Evolutionary conservation across 2,888 invertebrate species (phyloP).

Genomic region (Tetragonula carbonaria): DNA sequence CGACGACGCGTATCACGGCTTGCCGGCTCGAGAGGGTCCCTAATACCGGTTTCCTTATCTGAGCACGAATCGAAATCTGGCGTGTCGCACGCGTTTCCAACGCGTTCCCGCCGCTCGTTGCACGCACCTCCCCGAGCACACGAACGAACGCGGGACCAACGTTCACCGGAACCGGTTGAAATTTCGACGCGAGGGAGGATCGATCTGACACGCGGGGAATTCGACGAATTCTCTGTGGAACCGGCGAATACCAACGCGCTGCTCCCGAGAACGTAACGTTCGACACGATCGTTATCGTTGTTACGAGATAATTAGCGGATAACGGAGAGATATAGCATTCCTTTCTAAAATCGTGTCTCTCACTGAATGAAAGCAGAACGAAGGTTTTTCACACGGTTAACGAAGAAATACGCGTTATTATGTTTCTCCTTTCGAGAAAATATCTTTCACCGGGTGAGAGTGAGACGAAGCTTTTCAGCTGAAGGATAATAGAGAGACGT

Average conservation of each 20-base stretch:
- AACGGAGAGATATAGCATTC: not conserved
- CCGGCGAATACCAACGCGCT: conserved; percentile 7
- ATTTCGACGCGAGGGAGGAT: conserved; percentile 45
- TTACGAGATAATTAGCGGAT: not conserved
- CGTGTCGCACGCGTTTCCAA: conserved; percentile 80
- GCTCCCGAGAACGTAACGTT: not conserved
- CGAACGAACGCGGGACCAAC: conserved; percentile 36
- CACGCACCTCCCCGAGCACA: conserved; percentile 55
- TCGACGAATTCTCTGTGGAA: conserved; percentile 19
- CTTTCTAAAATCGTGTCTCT: not conserved
- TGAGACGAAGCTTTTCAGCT: not conserved
- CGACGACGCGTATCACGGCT: conserved; percentile 59
- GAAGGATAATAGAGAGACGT: not conserved
- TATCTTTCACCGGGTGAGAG: not conserved
- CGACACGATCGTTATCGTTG: not conserved
- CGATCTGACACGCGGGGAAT: not conserved
- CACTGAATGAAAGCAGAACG: not conserved
- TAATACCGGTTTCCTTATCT: conserved; percentile 80
- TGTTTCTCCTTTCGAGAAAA: not conserved
- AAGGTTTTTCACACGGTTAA: not conserved
- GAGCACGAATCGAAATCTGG: conserved; percentile 77
- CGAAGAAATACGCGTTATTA: not conserved
- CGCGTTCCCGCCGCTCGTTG: conserved; percentile 56
- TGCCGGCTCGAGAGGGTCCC: conserved; percentile 50
- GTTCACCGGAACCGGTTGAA: conserved; percentile 55